Conservation (phyloP, 2,113 vertebrate species). For the Egretta garzetta region DNA sequence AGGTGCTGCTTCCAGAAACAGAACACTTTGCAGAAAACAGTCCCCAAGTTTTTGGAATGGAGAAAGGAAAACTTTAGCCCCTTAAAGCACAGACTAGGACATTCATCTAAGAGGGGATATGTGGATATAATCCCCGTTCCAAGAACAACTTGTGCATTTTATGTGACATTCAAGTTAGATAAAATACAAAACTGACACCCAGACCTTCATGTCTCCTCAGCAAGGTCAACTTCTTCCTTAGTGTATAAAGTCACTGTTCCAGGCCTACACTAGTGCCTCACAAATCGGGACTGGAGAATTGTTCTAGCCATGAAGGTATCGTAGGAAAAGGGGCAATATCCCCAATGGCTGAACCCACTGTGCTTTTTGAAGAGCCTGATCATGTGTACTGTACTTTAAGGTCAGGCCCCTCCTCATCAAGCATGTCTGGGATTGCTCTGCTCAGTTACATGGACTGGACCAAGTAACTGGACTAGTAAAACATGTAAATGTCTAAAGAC, state of each 20-base stretch:
- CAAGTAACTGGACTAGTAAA: neutral
- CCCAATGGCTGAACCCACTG: neutral
- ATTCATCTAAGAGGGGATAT: neutral
- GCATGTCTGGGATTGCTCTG: neutral
- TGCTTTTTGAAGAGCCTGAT: neutral
- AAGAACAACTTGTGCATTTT: neutral
- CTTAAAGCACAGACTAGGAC: neutral
- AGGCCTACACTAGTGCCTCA: neutral
- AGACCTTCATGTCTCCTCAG: neutral
- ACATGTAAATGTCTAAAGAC: neutral
- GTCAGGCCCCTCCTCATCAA: neutral
- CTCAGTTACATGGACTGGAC: neutral
- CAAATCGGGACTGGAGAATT: neutral
- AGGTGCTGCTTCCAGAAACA: neutral
- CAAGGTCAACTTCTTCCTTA: neutral
- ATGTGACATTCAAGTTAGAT: neutral
- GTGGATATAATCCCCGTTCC: neutral
- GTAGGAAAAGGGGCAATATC: neutral
- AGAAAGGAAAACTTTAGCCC: neutral
- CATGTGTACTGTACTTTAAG: neutral
- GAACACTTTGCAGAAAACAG: neutral
- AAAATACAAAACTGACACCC: neutral
- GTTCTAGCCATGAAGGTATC: neutral
- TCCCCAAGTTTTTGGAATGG: neutral
- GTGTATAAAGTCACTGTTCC: neutral